Conservation (phyloP, 92 coral and sea anemone species). For the Epizoanthus rinbou region DNA sequence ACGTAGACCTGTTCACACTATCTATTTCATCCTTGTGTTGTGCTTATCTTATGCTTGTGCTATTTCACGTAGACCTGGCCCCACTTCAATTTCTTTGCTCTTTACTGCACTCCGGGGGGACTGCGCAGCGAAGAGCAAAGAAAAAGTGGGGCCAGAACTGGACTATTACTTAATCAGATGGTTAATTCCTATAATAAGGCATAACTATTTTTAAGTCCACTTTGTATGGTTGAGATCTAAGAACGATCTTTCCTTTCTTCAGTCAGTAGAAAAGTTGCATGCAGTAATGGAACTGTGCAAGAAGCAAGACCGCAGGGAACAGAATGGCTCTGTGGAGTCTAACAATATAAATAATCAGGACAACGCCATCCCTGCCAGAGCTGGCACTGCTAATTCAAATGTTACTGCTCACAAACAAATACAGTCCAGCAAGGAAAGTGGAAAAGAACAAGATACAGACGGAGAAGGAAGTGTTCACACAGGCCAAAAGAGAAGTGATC, state of each 20-base stretch:
- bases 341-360: background rate
- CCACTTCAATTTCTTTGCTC: too few species aligned
- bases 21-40: too few species aligned
- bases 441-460: background rate
- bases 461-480: background rate
- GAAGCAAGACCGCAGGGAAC: background rate
- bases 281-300: background rate
- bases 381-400: background rate
- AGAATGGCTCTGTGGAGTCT: background rate
- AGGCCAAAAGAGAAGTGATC: background rate
- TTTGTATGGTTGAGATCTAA: too few species aligned
- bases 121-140: too few species aligned
- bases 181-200: too few species aligned
- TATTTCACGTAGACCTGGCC: too few species aligned
- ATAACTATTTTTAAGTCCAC: too few species aligned
- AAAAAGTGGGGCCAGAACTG: too few species aligned
- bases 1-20: too few species aligned
- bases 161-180: too few species aligned
- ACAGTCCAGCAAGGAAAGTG: background rate
- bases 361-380: background rate
- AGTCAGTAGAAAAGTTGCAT: constrained; percentile 12
- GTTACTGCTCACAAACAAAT: background rate
- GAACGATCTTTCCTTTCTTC: background rate
- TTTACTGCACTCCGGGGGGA: too few species aligned
- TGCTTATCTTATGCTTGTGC: too few species aligned